Percentiles rank a stretch among this genome's conserved stretches.
Conservation (phyloP, 1,140 invertebrate species). For the Ridgeia piscesae region DNA sequence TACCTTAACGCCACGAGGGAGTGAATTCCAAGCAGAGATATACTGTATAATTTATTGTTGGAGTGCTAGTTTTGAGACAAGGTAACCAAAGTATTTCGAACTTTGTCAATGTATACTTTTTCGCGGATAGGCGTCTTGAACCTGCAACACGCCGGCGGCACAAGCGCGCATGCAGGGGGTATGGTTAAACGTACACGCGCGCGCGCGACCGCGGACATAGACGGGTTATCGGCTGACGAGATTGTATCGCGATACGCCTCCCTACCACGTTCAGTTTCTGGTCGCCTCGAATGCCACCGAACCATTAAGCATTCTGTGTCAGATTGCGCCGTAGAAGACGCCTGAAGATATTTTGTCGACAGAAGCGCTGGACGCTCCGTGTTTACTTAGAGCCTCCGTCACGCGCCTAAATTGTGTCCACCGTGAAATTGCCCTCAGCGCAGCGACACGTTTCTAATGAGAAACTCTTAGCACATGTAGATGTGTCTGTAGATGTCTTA, state of each 20-base stretch:
- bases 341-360: background rate
- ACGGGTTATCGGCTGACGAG: background rate
- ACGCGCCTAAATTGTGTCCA: background rate
- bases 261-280: background rate
- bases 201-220: background rate
- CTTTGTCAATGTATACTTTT: no score
- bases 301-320: background rate
- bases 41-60: no score
- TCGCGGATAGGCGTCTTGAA: no score
- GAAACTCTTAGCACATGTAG: background rate
- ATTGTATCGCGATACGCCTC: background rate
- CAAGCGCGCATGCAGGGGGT: background rate
- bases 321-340: background rate
- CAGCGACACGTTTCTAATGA: background rate
- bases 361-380: background rate
- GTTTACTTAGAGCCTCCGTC: background rate
- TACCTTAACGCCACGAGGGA: no score
- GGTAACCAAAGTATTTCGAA: no score
- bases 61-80: no score
- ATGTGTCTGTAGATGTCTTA: background rate
- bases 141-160: no score
- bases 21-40: no score
- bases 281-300: background rate
- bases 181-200: background rate
- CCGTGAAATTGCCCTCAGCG: background rate